Percentiles rank a stretch among this genome's conserved stretches.
These are phyloP conservation scores for Lumbricus terrestris DNA, from an alignment of 2,888 invertebrate species.

Conservation along the genomic window DNA sequence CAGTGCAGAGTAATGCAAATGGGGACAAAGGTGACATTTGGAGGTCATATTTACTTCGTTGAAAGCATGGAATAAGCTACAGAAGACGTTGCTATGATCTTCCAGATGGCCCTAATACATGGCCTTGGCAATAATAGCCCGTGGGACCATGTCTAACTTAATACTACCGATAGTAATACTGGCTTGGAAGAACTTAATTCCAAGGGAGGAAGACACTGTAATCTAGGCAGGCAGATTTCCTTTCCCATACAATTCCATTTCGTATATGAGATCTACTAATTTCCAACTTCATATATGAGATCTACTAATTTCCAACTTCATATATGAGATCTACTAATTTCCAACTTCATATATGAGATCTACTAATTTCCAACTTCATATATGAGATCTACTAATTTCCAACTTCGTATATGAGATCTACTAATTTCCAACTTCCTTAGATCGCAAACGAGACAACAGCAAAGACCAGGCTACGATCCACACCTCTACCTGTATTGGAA, in stretches of 20 bases:
- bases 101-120: no score
- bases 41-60: no score
- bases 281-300: no score
- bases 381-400: not conserved
- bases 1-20: no score
- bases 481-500: not conserved
- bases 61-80: no score
- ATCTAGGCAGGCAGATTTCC: not conserved
- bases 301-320: not conserved
- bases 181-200: not conserved
- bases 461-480: not conserved
- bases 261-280: no score
- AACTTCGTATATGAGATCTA: not conserved
- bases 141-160: no score
- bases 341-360: not conserved
- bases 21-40: no score
- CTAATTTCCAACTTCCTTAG: not conserved
- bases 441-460: not conserved
- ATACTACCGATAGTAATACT: no score
- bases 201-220: not conserved
- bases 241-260: not conserved
- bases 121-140: no score
- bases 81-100: no score
- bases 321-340: not conserved
- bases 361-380: not conserved